These are phyloP conservation scores for Sparidentex hasta DNA, from an alignment of 2,797 vertebrate species.

Conservation along the genomic window DNA sequence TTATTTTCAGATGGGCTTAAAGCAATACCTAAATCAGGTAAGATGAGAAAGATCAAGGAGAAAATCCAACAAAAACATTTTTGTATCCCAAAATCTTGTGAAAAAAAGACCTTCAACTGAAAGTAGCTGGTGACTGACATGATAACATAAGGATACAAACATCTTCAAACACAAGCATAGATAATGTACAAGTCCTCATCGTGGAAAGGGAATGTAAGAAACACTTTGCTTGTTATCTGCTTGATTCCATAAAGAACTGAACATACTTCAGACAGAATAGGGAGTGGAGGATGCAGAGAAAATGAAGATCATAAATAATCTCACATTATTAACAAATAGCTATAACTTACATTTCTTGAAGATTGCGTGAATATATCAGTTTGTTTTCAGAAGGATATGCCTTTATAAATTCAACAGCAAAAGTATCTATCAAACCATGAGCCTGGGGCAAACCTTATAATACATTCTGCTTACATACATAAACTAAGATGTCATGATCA, in stretches of 20 bases:
- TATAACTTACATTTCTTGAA: background rate
- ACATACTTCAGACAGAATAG: background rate
- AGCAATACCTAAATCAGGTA: no score
- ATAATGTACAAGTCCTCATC: background rate
- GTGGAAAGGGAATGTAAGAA: background rate
- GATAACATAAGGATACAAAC: background rate
- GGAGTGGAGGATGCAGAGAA: background rate
- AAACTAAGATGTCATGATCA: conserved; percentile 30
- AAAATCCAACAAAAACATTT: no score
- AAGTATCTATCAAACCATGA: conserved; percentile 13
- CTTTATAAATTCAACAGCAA: background rate
- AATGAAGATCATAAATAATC: background rate
- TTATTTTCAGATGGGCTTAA: no score
- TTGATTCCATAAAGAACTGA: background rate
- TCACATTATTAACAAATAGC: background rate
- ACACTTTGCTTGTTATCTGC: background rate
- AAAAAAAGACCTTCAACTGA: background rate
- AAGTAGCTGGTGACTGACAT: background rate
- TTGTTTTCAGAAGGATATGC: background rate
- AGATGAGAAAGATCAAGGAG: no score
- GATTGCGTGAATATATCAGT: background rate
- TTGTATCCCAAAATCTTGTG: no score
- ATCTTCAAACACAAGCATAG: background rate
- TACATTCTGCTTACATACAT: background rate
- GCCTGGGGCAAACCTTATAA: background rate